These are phyloP conservation scores for Palloptera scutellata DNA, from an alignment of 2,888 invertebrate species.

Conservation along the genomic window DNA sequence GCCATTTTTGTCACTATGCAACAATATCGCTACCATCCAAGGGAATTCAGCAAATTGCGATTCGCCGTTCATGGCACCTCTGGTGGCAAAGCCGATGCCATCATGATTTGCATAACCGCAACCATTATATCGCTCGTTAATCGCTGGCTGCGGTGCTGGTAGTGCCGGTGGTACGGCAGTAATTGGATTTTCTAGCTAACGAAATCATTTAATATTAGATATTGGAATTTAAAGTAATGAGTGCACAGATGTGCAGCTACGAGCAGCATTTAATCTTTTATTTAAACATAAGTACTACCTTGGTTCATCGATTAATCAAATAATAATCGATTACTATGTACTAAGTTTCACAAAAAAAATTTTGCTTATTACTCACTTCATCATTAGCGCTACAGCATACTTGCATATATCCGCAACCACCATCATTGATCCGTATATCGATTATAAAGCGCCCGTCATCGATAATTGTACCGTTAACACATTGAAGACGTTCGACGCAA, in stretches of 20 bases:
- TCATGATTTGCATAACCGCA: conserved; percentile 79
- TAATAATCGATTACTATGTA: no score
- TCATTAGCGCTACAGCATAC: conserved; percentile 50
- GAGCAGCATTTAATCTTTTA: no score
- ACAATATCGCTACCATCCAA: conserved; percentile 68
- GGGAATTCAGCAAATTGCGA: conserved; percentile 67
- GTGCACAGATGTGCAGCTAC: no score
- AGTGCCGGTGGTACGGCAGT: conserved; percentile 1
- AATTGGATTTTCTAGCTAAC: not conserved
- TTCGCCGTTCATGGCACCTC: conserved; percentile 71
- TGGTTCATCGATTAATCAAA: no score
- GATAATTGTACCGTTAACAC: conserved; percentile 71
- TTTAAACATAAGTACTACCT: no score
- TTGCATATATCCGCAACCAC: conserved; percentile 51
- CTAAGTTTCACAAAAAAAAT: no score
- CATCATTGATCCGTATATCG: conserved; percentile 73
- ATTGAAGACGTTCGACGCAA: conserved; percentile 82
- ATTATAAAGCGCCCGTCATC: conserved; percentile 77
- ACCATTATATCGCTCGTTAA: conserved; percentile 49
- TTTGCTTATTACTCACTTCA: no score
- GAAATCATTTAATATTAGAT: conserved; percentile 47
- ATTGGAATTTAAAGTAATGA: no score
- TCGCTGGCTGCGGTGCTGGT: conserved; percentile 23
- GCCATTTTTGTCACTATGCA: conserved; percentile 46
- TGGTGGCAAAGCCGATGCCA: conserved; percentile 78